Base-by-base conservation (phyloP, 2,113 vertebrate genomes). In the Zapus hudsonius region DNA sequence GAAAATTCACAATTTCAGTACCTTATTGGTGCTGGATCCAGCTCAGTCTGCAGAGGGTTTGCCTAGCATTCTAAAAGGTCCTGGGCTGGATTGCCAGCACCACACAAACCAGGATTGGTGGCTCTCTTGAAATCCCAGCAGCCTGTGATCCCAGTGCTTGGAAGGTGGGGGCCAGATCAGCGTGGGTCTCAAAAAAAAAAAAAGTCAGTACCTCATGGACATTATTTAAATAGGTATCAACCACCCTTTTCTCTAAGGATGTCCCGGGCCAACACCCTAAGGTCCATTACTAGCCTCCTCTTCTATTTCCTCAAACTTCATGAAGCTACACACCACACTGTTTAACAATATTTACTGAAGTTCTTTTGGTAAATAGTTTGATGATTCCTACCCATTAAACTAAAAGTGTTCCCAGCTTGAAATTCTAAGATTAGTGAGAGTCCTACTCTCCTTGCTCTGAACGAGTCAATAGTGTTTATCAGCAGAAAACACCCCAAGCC, bases 331-430 rank as follows among this genome's bases (percentile, higher is more conserved):
- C 36, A 47, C 33, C 29, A 85, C 55, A n/a, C 12, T 82, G 38
- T 91, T 87, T 55, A 86, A 88, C 55, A 91, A 67, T 84, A 87
- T 4, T 52, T 59, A 72, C 27, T 61, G 16, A 9, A 17, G 20
- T 29, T 42, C 82, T 84, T 72, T 84, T 82, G 73, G 33, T 86
- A 81, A 92, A 38, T 20, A 80, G 55, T 91, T 87, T 79, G 52
- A 47, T 59, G 29, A 90, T 89, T 66, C 66, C 55, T 61, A 55
- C 12, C 33, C n/a, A 78, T 81, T 78, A 80, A 90, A 81, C 64
- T 83, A 40, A 84, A 66, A 61, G 23, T 61, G 52, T 59, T 19
- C n/a, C n/a, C n/a, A n/a, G 86, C 85, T 31, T 52, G 67, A 78
- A 91, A 27, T 67, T 69, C 59, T 19, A 40, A 80, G 84, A 91